Evolutionary conservation across 2,113 vertebrate species (phyloP), one percentile per base, ranked within the genome.

Genomic region (Sceloporus undulatus): DNA sequence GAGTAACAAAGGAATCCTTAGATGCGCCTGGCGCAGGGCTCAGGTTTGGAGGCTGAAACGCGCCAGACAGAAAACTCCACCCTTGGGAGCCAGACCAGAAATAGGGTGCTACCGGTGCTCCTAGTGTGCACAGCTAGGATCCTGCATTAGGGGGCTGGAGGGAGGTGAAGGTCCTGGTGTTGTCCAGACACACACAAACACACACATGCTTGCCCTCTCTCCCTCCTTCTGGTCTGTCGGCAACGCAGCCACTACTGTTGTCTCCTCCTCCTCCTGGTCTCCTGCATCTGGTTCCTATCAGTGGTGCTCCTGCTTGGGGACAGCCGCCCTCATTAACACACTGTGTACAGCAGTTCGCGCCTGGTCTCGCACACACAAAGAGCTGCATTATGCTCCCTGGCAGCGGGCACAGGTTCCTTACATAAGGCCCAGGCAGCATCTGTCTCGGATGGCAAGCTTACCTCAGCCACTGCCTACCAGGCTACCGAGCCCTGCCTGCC

Each of bases 341-440:
- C 38, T 56, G 82, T 86, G 90, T 71, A 1, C 81, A 86, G 62
- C 29, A 38, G 92, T 38, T 13, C 84, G n/a, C 80, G 77, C 87
- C 74, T 76, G 10, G 89, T 89, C 91, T 66, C 84, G 59, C 29
- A 25, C 1, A 25, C 87, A 97, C 96, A 96, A 94, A 97, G 96
- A 96, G 94, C 91, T 70, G 7, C 95, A 94, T 97, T 96, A 95
- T 97, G 94, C 93, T 79, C 78, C 91, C 95, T 96, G 96, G 96
- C 97, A 96, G 91, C 42, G 14, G 9, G 83, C 54, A 0, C 2
- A 9, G 7, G 96, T 96, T 96, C 95, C 96, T 97, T 96, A 95
- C 91, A 90, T 96, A 96, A 97, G 94, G 93, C 90, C 95, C 88
- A 93, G 92, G 84, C 89, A 93, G 92, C 85, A 91, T 96, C 96